Evolutionary conservation across 2,888 invertebrate genomes (phyloP), one percentile per base, ranked within the genome.

Genomic region (Tineola bisselliella): DNA sequence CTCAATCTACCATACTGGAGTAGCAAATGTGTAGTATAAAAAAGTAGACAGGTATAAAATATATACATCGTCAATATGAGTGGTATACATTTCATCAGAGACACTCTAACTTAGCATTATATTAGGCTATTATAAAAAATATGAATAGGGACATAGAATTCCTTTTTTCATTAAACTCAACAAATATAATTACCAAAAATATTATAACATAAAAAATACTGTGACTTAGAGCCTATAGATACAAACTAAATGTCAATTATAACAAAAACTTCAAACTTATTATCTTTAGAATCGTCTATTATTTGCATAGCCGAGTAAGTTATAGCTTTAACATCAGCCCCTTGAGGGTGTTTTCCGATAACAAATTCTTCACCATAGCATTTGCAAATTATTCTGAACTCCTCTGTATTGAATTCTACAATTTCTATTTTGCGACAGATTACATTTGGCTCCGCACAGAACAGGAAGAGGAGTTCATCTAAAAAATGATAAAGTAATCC

Each of bases 261-360:
- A 69, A 99, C 98, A 91, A 95, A 99, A 56, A 98, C 88, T 89
- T 99, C 96, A 81, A 90, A 91, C 70, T 90, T 89, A 65, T 90
- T 90, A 69, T 90, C 89, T 67, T 92, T 89, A 52, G 91, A 89
- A 67, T 90, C 88, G 70, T 93, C 91, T 66, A 96, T 86, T 65
- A 95, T 90, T 87, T 99, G 98, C 99, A 99, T 99, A 61, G 98
- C 97, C 8, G 99, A 98, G 82, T 99, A 99, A 4, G 99, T 99
- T 66, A 99, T 99, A 33, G 99, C 99, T 80, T 99, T 99, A 1
- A 99, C 97, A 87, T 99, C 99, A 1, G 96, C 93, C 12, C 98
- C 99, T 84, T 98, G 99, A 0, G 98, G 96, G 87, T 99, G 99
- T 80, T 96, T 98, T 0, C 92, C 92, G 62, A 98, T 88, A 69